phyloP scores from a whole-genome alignment of 2,113 vertebrate genomes.

The Stercorarius parasiticus region DNA sequence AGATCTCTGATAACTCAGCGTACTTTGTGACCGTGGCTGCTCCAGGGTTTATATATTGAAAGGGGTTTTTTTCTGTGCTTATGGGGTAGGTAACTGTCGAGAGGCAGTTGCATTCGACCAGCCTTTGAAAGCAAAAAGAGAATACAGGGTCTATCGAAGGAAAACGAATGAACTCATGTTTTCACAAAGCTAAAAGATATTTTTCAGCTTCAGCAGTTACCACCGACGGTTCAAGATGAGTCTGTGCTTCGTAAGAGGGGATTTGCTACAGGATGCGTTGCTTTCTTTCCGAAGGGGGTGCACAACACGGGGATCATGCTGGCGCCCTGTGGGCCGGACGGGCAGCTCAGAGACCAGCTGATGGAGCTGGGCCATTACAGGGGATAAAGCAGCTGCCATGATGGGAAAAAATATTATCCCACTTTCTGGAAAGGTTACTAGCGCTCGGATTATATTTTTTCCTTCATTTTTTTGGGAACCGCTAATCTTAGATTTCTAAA shows the following conservation, averaged over 20 bases:
- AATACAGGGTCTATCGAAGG: background rate
- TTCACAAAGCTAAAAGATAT: background rate
- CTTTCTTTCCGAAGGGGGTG: background rate
- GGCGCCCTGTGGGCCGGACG: rapidly evolving
- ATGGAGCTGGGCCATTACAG: background rate
- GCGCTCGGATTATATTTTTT: background rate
- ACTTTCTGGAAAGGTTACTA: background rate
- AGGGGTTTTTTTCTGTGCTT: background rate
- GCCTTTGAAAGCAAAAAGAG: background rate
- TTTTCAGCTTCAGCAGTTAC: background rate
- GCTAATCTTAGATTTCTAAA: background rate
- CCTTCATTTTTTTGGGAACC: background rate
- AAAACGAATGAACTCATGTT: background rate
- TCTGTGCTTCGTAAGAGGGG: background rate
- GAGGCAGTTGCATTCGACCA: background rate
- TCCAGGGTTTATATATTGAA: background rate
- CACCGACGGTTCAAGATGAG: rapidly evolving
- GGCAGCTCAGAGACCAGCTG: background rate
- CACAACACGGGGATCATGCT: background rate
- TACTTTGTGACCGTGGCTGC: background rate
- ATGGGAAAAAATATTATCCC: background rate
- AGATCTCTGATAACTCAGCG: background rate
- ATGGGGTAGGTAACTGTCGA: background rate
- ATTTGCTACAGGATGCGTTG: background rate
- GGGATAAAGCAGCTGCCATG: background rate